Conservation (phyloP, 1,140 invertebrate species). For the Portunus trituberculatus region DNA sequence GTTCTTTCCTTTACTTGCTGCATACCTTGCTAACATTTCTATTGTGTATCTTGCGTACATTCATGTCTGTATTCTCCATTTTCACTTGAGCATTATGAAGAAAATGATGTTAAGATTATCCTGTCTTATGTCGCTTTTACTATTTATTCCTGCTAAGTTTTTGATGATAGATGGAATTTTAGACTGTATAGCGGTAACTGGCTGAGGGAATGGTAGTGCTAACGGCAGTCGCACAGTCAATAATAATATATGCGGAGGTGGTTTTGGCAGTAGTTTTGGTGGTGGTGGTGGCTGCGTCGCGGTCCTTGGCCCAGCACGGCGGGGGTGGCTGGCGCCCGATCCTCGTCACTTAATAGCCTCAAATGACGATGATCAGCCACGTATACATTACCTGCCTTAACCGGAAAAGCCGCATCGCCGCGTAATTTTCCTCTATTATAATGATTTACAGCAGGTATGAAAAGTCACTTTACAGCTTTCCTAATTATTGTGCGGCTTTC, state of each 20-base stretch:
- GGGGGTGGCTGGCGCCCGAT: not conserved
- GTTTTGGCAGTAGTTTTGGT: not conserved
- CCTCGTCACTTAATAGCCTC: constrained; percentile 9
- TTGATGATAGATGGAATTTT: too few species aligned
- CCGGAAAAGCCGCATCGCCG: constrained; percentile 13
- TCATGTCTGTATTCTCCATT: too few species aligned
- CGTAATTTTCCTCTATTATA: constrained; percentile 29
- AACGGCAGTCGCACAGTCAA: not conserved
- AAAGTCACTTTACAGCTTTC: constrained; percentile 42
- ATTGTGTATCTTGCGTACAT: too few species aligned
- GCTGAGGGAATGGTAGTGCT: not conserved
- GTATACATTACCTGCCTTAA: constrained; percentile 14
- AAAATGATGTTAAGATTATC: not conserved
- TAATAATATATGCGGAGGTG: not conserved
- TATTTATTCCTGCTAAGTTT: too few species aligned
- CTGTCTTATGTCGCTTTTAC: not conserved
- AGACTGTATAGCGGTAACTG: too few species aligned
- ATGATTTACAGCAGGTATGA: constrained; percentile 16
- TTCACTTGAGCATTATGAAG: too few species aligned
- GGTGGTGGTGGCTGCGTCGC: not conserved
- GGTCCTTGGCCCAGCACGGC: not conserved
- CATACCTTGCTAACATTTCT: too few species aligned
- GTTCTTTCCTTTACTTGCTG: too few species aligned
- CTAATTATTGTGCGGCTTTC: constrained; percentile 20
- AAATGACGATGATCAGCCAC: constrained; percentile 5